Evolutionary conservation across 2,797 vertebrate genomes (phyloP).

Genomic region (Chromis chromis): DNA sequence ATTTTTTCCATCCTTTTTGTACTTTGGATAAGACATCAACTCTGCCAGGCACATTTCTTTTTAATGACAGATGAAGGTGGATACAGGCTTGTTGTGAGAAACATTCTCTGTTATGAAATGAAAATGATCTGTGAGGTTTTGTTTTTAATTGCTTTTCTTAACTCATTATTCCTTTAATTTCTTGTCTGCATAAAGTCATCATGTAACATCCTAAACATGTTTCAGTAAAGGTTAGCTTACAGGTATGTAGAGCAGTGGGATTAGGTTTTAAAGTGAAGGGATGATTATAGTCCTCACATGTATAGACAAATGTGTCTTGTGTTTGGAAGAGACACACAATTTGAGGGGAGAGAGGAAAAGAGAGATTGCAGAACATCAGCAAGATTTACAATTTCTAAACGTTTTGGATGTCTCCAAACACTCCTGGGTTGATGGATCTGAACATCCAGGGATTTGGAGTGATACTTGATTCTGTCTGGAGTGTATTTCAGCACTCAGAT

Average conservation of each 20-base stretch:
- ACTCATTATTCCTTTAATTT: background rate
- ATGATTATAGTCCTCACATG: background rate
- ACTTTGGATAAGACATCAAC: background rate
- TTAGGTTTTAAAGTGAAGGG: background rate
- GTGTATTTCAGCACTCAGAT: slow-evolving; percentile 43
- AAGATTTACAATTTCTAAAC: slow-evolving; percentile 53
- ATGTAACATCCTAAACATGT: background rate
- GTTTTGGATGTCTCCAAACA: slow-evolving; percentile 39
- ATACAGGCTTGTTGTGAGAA: no score
- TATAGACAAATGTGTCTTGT: background rate
- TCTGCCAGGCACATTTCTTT: background rate
- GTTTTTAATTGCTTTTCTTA: background rate
- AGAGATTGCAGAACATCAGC: slow-evolving; percentile 26
- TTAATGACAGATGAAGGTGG: background rate
- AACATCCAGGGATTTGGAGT: slow-evolving; percentile 64
- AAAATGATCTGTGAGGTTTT: no score
- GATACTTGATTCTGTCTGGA: slow-evolving; percentile 67
- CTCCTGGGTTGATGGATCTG: slow-evolving; percentile 54
- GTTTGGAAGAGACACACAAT: slow-evolving; percentile 1
- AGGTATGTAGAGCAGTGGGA: background rate
- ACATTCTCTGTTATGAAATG: background rate
- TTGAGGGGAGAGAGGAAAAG: background rate
- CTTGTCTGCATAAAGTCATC: background rate
- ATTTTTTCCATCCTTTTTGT: background rate
- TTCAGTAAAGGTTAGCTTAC: background rate